phyloP scores from a whole-genome alignment of 2,888 invertebrate genomes.

The Rotaria sp. region DNA sequence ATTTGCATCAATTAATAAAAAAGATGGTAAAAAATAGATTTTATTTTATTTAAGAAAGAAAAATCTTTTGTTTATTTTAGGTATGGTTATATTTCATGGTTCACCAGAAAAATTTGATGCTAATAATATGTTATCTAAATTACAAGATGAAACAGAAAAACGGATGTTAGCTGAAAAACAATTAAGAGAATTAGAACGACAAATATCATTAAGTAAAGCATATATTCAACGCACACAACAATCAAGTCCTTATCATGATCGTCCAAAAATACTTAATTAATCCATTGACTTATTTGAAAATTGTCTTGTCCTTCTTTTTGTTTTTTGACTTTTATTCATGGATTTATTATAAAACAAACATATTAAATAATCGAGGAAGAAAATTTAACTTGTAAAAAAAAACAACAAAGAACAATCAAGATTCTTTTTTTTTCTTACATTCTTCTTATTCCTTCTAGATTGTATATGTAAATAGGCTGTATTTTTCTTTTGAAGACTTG shows the following conservation, averaged over 20 bases:
- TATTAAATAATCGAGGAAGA: not conserved
- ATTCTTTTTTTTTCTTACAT: not conserved
- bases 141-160: conserved; percentile 62
- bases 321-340: not conserved
- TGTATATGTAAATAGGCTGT: not conserved
- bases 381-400: not conserved
- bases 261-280: not conserved
- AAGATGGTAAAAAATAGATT: conserved; percentile 65
- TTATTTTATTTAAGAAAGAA: not conserved
- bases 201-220: conserved; percentile 81
- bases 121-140: conserved; percentile 73
- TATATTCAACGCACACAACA: conserved; percentile 58
- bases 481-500: not conserved
- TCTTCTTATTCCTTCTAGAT: not conserved
- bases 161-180: conserved; percentile 81
- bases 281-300: not conserved
- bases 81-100: conserved; percentile 87
- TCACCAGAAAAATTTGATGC: conserved; percentile 89
- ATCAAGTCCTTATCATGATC: conserved; percentile 13
- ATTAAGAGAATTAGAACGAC: conserved; percentile 84
- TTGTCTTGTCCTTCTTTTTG: not conserved
- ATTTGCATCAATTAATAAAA: conserved; percentile 89
- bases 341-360: not conserved
- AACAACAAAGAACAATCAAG: not conserved
- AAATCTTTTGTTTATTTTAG: not conserved